These are phyloP conservation scores for Lasioglossum lativentre DNA, from an alignment of 2,888 invertebrate species.

Conservation along the genomic window DNA sequence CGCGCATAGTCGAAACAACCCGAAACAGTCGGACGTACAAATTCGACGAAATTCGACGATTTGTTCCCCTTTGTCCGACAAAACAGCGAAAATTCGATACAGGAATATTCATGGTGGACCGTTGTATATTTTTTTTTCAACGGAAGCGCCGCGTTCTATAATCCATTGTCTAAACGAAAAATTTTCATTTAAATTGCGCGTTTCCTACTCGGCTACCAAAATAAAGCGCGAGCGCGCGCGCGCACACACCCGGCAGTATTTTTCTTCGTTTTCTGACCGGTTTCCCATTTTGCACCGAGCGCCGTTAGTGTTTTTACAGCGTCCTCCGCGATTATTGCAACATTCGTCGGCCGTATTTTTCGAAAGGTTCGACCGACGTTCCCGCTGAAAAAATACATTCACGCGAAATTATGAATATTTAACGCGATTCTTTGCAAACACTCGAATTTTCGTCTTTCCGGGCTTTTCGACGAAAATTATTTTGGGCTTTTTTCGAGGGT, in stretches of 20 bases:
- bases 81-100: constrained; percentile 9
- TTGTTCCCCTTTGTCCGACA: background rate
- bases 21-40: background rate
- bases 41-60: constrained; percentile 21
- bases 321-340: constrained; percentile 4
- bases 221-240: background rate
- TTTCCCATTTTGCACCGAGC: background rate
- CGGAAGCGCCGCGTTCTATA: background rate
- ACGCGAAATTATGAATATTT: background rate
- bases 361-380: background rate
- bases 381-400: background rate
- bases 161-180: constrained; percentile 13
- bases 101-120: constrained; percentile 5
- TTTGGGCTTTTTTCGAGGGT: no score
- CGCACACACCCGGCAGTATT: background rate
- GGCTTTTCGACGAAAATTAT: background rate
- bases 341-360: background rate
- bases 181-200: constrained; percentile 22
- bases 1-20: constrained; percentile 17
- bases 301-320: constrained; percentile 8
- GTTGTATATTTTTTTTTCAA: background rate
- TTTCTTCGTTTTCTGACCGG: constrained; percentile 12
- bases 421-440: background rate
- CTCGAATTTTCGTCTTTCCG: background rate
- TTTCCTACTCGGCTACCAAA: constrained; percentile 4